Evolutionary conservation across 2,797 vertebrate species (phyloP).

Genomic region (Tragopan temminckii): DNA sequence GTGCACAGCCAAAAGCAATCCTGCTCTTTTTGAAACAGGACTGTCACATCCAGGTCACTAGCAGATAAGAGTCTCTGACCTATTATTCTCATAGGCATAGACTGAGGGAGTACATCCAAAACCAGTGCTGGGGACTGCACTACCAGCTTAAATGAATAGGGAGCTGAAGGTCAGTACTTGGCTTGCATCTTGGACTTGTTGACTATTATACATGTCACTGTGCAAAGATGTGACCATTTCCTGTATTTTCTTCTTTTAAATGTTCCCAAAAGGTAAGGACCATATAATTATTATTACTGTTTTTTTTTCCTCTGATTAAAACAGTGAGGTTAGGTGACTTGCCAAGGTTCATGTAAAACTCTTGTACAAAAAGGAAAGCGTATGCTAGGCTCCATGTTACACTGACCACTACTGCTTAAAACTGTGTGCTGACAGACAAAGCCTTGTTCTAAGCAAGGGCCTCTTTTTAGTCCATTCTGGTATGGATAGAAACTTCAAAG

Average conservation of each 20-base stretch:
- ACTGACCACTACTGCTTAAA: background rate
- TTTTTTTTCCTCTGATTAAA: background rate
- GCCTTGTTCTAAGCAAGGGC: background rate
- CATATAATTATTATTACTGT: background rate
- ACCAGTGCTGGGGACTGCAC: background rate
- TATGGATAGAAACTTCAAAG: background rate
- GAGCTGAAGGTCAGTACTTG: background rate
- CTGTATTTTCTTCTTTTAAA: background rate
- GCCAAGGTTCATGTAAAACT: background rate
- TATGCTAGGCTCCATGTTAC: accelerated
- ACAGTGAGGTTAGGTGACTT: background rate
- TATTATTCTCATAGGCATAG: background rate
- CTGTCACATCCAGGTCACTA: background rate
- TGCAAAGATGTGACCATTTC: background rate
- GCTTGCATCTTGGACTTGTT: background rate
- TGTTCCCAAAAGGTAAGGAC: too few species aligned
- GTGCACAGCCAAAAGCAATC: background rate
- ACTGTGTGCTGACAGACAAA: background rate
- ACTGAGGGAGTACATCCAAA: background rate
- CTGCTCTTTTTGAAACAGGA: background rate
- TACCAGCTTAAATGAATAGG: background rate
- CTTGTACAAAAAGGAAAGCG: background rate
- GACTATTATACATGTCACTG: background rate
- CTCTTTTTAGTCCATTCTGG: background rate
- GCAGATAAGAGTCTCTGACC: background rate